phyloP scores from a whole-genome alignment of 2,797 vertebrate genomes.

The Coccyzus lansbergi region DNA sequence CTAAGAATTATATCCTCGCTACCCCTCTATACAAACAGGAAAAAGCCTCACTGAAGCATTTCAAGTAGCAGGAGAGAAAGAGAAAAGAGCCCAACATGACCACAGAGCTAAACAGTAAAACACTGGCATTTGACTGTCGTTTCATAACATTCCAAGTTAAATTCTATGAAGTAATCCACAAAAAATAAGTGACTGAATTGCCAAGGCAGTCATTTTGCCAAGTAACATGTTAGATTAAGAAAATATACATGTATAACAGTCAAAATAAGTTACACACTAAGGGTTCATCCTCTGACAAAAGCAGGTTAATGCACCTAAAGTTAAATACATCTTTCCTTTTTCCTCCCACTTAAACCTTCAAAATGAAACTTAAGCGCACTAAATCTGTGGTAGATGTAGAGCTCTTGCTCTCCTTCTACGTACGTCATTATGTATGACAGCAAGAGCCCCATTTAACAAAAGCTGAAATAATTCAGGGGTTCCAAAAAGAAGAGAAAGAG shows the following conservation, averaged over 20 bases:
- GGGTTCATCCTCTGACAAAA: neutral
- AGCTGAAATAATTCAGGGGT: neutral
- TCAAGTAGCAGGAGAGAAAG: neutral
- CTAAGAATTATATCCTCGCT: neutral
- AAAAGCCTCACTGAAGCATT: neutral
- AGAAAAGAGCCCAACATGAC: neutral
- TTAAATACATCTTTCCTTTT: neutral
- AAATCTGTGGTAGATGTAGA: neutral
- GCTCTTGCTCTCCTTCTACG: neutral
- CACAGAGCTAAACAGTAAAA: neutral
- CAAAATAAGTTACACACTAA: neutral
- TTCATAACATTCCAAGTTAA: neutral
- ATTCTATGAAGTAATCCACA: neutral
- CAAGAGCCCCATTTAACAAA: neutral
- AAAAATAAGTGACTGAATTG: neutral
- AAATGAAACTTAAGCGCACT: neutral
- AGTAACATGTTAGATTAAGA: neutral
- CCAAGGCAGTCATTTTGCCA: neutral
- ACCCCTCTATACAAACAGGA: neutral
- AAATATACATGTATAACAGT: neutral
- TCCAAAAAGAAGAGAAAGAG: neutral
- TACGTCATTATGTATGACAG: neutral
- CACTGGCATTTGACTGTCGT: neutral
- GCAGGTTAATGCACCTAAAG: neutral
- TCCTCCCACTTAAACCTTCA: neutral